Evolutionary conservation across 2,797 vertebrate species (phyloP).

Genomic region (Muscicapa comitata): DNA sequence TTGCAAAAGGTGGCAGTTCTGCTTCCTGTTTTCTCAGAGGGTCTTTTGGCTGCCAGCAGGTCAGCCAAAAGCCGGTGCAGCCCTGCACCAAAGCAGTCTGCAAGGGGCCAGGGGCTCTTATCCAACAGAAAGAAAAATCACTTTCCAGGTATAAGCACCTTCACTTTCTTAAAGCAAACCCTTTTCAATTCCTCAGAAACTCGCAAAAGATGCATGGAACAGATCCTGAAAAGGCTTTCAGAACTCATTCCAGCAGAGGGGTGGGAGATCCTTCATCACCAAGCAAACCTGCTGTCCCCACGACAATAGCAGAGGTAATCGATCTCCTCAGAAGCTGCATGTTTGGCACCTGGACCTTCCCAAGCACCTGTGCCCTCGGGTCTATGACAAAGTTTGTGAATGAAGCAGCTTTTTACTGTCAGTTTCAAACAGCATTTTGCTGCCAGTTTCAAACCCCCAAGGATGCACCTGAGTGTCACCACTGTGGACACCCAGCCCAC

Average conservation of each 20-base stretch:
- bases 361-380: neutral
- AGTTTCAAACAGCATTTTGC: neutral
- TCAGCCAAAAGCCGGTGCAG: no score
- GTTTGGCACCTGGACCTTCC: neutral
- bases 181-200: neutral
- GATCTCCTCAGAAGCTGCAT: accelerated
- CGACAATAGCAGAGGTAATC: neutral
- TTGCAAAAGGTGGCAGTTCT: neutral
- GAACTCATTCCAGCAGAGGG: neutral
- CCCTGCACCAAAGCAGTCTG: neutral
- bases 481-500: accelerated
- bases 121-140: neutral
- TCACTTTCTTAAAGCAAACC: neutral
- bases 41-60: neutral
- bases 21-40: neutral
- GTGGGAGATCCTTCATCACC: neutral
- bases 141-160: neutral
- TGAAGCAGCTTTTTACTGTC: neutral
- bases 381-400: neutral
- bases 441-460: neutral
- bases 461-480: accelerated
- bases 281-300: neutral
- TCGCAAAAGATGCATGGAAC: neutral
- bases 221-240: neutral
- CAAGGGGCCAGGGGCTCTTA: neutral